phyloP scores from a whole-genome alignment of 2,888 invertebrate species.

The Drosophila barbarae region DNA sequence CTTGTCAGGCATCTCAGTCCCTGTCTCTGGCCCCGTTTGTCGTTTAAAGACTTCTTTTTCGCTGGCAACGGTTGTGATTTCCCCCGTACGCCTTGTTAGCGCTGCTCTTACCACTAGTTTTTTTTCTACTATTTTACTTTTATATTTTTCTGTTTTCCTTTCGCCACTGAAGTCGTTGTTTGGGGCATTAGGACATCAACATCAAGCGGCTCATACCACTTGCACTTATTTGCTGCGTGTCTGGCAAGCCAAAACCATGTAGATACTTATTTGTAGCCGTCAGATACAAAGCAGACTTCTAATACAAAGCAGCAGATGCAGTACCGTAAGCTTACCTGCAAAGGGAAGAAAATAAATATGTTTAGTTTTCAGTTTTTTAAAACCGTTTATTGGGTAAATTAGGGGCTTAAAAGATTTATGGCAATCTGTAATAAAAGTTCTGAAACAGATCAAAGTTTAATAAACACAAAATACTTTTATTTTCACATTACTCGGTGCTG shows the following conservation, averaged over 20 bases:
- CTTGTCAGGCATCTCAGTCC: slow-evolving; percentile 44
- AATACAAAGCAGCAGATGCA: slow-evolving; percentile 15
- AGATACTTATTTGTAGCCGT: slow-evolving; percentile 19
- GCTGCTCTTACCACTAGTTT: slow-evolving; percentile 19
- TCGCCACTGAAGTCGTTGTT: slow-evolving; percentile 34
- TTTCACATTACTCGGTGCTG: neutral
- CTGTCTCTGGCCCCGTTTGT: slow-evolving; percentile 39
- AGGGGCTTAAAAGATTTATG: neutral
- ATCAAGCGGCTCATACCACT: slow-evolving; percentile 51
- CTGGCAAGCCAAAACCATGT: slow-evolving; percentile 44
- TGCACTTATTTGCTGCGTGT: slow-evolving; percentile 71
- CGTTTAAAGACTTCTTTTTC: slow-evolving; percentile 45
- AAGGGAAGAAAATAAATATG: slow-evolving; percentile 25
- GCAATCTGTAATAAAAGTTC: neutral
- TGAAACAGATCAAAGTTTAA: slow-evolving; percentile 6
- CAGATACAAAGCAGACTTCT: slow-evolving; percentile 1
- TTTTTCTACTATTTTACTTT: slow-evolving; percentile 1
- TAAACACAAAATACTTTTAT: slow-evolving; percentile 2
- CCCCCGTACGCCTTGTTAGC: slow-evolving; percentile 16
- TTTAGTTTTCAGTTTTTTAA: neutral
- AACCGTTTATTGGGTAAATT: neutral
- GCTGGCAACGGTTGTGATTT: slow-evolving; percentile 63
- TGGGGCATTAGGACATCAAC: slow-evolving; percentile 68
- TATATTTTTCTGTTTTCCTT: slow-evolving; percentile 3
- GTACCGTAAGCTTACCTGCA: slow-evolving; percentile 54